Percentiles rank a stretch among this genome's conserved stretches.
These are phyloP conservation scores for Pygoscelis adeliae DNA, from an alignment of 2,113 vertebrate genomes.

Conservation along the genomic window DNA sequence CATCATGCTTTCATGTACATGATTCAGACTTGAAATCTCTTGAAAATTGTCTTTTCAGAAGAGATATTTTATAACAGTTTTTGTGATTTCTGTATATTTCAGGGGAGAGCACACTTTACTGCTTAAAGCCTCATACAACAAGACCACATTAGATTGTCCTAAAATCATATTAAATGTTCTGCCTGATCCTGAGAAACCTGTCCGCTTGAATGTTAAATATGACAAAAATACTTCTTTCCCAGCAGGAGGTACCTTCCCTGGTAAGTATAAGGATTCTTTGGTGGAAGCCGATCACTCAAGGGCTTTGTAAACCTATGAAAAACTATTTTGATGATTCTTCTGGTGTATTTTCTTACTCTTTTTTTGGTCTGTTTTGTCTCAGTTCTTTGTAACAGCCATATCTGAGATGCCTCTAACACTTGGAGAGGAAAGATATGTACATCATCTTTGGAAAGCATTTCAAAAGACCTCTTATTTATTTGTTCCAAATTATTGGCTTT, in stretches of 20 bases:
- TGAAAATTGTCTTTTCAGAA: not conserved
- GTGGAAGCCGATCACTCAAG: not conserved
- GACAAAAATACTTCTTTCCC: slow-evolving; percentile 71
- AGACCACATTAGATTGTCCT: slow-evolving; percentile 76
- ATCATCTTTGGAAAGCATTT: not conserved
- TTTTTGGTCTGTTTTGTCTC: not conserved
- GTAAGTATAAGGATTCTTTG: slow-evolving; percentile 70
- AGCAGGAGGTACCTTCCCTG: slow-evolving; percentile 86
- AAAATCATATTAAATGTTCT: slow-evolving; percentile 82
- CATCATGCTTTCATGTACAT: not conserved
- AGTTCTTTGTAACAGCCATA: not conserved
- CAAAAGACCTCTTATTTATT: not conserved
- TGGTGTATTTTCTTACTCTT: not conserved
- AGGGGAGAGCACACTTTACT: slow-evolving; percentile 86
- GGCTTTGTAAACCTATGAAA: not conserved
- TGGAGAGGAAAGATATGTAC: not conserved
- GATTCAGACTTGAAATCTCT: not conserved
- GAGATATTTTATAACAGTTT: not conserved
- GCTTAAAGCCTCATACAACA: slow-evolving; percentile 76
- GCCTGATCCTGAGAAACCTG: slow-evolving; percentile 86
- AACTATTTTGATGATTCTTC: not conserved
- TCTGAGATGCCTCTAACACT: not conserved
- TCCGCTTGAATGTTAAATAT: slow-evolving; percentile 80
- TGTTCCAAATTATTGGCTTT: not conserved
- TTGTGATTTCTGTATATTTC: slow-evolving; percentile 12